Conservation (phyloP, 1,140 invertebrate species). For the Adoxophyes honmai region DNA sequence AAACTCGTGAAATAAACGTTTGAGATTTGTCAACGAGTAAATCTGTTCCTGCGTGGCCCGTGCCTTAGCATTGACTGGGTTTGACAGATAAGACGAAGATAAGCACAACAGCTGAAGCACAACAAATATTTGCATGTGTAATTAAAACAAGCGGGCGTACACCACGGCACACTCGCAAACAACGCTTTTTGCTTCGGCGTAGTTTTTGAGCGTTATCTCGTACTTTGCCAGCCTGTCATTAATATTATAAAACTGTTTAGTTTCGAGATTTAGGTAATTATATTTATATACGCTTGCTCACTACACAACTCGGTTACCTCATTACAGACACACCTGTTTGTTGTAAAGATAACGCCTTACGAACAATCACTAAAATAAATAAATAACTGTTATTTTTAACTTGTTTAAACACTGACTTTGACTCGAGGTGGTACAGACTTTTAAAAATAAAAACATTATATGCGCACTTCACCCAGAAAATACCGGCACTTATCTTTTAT, state of each 20-base stretch:
- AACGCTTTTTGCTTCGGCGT: slow-evolving; percentile 16
- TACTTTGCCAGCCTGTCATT: slow-evolving; percentile 3
- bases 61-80: slow-evolving; percentile 72
- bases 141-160: slow-evolving; percentile 58
- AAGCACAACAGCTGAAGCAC: slow-evolving; percentile 57
- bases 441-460: too few species aligned
- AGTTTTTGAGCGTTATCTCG: slow-evolving; percentile 1
- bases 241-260: slow-evolving; percentile 10
- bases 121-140: slow-evolving; percentile 64
- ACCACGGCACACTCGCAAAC: slow-evolving; percentile 31
- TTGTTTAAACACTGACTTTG: too few species aligned
- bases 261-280: background rate
- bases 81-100: slow-evolving; percentile 74
- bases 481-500: slow-evolving; percentile 48
- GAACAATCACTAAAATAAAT: too few species aligned
- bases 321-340: too few species aligned
- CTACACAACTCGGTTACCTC: too few species aligned
- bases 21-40: slow-evolving; percentile 13
- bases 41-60: slow-evolving; percentile 44
- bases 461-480: too few species aligned
- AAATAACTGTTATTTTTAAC: too few species aligned
- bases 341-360: too few species aligned
- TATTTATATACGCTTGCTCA: too few species aligned
- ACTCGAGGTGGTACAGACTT: too few species aligned
- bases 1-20: background rate